Evolutionary conservation across 2,113 vertebrate genomes (phyloP).

Genomic region (Circaetus cinerascens): DNA sequence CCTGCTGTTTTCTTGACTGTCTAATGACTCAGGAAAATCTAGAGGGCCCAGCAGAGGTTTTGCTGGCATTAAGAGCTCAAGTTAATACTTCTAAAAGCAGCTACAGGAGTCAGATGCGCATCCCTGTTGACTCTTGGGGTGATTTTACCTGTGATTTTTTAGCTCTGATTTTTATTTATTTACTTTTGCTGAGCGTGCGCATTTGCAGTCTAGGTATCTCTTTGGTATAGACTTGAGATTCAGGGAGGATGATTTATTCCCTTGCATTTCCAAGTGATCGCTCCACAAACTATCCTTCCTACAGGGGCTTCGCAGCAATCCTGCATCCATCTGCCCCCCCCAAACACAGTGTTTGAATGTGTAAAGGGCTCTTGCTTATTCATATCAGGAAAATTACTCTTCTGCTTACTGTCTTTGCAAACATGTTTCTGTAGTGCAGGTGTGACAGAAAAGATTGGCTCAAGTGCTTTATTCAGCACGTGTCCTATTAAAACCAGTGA

Average conservation of each 20-base stretch:
- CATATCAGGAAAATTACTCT: neutral
- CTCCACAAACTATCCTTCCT: neutral
- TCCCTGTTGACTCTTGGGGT: accelerated
- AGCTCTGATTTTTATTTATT: neutral
- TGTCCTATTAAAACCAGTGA: neutral
- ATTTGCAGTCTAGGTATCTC: neutral
- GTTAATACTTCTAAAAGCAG: neutral
- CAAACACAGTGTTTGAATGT: accelerated
- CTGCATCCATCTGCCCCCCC: neutral
- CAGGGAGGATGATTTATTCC: neutral
- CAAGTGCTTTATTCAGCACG: neutral
- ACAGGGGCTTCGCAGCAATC: neutral
- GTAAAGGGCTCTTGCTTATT: neutral
- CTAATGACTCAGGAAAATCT: neutral
- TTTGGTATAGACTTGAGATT: neutral
- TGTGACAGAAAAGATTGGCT: neutral
- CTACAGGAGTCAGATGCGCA: neutral
- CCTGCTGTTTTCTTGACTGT: neutral
- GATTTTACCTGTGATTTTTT: neutral
- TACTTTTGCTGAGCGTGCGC: neutral
- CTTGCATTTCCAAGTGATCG: neutral
- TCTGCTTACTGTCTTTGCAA: neutral
- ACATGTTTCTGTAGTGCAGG: neutral
- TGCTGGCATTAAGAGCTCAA: neutral
- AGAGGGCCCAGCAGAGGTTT: neutral